Evolutionary conservation across 1,140 invertebrate species (phyloP), one percentile per base, ranked within the genome.

Genomic region (Drosophila subpulchrella): DNA sequence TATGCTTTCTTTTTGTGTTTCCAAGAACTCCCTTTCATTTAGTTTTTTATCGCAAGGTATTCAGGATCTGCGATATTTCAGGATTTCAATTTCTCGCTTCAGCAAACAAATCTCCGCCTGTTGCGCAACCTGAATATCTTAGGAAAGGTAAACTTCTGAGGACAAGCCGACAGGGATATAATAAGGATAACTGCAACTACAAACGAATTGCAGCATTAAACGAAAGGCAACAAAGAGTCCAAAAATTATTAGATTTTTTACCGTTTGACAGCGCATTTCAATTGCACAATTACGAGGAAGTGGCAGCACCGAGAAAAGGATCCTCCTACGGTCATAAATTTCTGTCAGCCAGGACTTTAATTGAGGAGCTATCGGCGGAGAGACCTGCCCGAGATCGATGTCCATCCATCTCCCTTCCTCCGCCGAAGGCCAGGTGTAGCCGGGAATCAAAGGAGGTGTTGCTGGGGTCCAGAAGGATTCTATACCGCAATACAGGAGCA

Each of bases 271-370:
- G 54, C 12, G 67, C n/a, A 62, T 50, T 77, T 56, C 53, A 54
- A 57, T 54, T 63, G 62, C 71, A 88, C 79, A 88, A 88, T 89
- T 88, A 89, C 84, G 54, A 88, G 84, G 83, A 88, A 88, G 84
- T 71, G 20, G 57, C 46, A 44, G 61, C 67, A 74, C 51, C 59
- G 44, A 74, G 57, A 75, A 78, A 71, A 55, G 74, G 73, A 53
- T 61, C 41, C 41, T 44, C 44, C 36, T 47, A 53, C 24, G 50
- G 72, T 63, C 75, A 88, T 88, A 88, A 88, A 88, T 89, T 51
- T 60, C 55, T 89, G 83, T 88, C 83, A 88, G 83, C 66, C 61
- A 51, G 47, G 63, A 42, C 55, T 88, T 86, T 86, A 88, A 89
- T 88, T 88, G 76, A 83, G 83, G 46, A 65, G 54, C 60, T 56